phyloP scores from a whole-genome alignment of 2,113 vertebrate species.

The Atrichornis clamosus region DNA sequence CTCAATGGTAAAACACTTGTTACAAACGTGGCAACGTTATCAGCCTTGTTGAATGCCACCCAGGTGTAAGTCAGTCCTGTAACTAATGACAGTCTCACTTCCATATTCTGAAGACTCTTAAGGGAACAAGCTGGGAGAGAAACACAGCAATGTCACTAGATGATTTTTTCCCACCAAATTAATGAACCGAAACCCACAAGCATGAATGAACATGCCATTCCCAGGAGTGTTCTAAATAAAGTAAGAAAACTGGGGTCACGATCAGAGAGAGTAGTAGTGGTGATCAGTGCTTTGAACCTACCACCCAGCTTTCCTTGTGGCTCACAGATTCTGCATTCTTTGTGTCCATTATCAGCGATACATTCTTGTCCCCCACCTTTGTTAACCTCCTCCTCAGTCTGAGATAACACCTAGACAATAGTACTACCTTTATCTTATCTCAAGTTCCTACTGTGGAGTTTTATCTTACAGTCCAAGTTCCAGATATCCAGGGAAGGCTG shows the following conservation, averaged over 20 bases:
- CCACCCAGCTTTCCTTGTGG: neutral
- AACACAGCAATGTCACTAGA: neutral
- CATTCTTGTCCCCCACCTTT: neutral
- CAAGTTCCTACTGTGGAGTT: neutral
- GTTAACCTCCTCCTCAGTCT: neutral
- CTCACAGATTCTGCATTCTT: neutral
- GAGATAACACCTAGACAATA: neutral
- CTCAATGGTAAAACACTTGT: neutral
- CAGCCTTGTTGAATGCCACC: neutral
- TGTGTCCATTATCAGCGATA: neutral
- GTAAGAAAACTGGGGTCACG: neutral
- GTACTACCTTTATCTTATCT: neutral
- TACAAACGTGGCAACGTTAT: accelerated
- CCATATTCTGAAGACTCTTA: neutral
- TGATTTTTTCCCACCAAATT: neutral
- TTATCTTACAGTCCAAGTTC: neutral
- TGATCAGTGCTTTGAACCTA: neutral
- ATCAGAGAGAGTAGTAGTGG: neutral
- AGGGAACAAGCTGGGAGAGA: neutral
- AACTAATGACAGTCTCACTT: neutral
- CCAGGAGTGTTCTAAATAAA: neutral
- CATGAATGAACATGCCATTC: neutral
- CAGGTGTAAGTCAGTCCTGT: neutral
- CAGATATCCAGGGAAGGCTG: neutral
- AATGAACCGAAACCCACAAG: neutral